These are phyloP conservation scores for Operophtera brumata DNA, from an alignment of 2,888 invertebrate species.

Conservation along the genomic window DNA sequence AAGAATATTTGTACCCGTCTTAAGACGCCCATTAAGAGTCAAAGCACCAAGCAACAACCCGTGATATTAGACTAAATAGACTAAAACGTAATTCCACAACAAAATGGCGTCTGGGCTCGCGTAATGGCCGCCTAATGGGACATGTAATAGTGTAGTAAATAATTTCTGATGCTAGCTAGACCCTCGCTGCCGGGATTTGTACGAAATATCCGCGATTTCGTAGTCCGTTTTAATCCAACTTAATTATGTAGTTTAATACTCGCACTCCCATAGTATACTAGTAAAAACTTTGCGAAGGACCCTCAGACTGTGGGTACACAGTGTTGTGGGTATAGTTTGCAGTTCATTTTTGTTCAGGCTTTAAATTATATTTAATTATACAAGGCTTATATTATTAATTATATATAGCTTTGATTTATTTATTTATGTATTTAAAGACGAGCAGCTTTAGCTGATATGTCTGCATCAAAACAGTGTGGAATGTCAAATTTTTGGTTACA, in stretches of 20 bases:
- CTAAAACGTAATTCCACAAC: constrained; percentile 55
- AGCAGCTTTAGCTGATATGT: too few relatives aligned
- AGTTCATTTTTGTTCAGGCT: constrained; percentile 14
- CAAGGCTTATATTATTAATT: too few relatives aligned
- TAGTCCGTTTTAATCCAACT: constrained; percentile 23
- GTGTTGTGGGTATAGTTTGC: not conserved
- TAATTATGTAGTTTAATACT: constrained; percentile 30
- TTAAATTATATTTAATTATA: constrained; percentile 10
- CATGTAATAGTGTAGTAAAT: constrained; percentile 60
- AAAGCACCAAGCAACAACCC: constrained; percentile 47
- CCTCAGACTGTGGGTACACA: not conserved
- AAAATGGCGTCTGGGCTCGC: constrained; percentile 51
- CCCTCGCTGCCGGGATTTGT: constrained; percentile 25
- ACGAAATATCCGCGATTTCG: constrained; percentile 22
- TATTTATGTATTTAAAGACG: too few relatives aligned
- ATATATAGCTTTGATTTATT: constrained; percentile 6
- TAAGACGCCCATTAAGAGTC: constrained; percentile 44
- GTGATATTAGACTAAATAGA: constrained; percentile 58
- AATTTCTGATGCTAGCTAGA: constrained; percentile 38
- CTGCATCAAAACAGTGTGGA: too few relatives aligned
- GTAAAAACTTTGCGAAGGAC: constrained; percentile 25
- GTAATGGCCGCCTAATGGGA: constrained; percentile 58
- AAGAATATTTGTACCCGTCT: constrained; percentile 37
- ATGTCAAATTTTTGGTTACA: too few relatives aligned
- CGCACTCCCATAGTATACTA: constrained; percentile 20